Conservation (phyloP, 1,140 invertebrate genomes). For the Oedothorax gibbosus region DNA sequence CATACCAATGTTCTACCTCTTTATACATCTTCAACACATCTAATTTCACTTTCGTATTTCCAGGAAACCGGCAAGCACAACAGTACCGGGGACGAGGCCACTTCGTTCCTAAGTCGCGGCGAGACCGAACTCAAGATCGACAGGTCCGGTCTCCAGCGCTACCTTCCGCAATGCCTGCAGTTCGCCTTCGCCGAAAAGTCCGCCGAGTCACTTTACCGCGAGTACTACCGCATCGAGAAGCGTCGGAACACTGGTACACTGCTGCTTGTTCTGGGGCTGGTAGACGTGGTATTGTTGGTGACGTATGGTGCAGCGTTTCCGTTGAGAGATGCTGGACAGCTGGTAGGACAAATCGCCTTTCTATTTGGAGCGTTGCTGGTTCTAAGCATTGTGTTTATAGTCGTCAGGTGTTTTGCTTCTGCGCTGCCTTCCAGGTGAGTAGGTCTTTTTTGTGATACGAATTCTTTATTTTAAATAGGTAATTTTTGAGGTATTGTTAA, state of each 20-base stretch:
- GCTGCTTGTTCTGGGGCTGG: constrained; percentile 61
- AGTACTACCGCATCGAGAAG: constrained; percentile 66
- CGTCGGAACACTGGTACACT: constrained; percentile 62
- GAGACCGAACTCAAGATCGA: constrained; percentile 63
- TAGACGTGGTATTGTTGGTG: constrained; percentile 59
- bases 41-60: not conserved
- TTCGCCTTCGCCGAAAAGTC: constrained; percentile 65
- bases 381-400: constrained; percentile 16
- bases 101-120: constrained; percentile 51
- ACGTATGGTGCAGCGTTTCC: constrained; percentile 34
- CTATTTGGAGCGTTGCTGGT: constrained; percentile 26
- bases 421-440: constrained; percentile 34
- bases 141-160: constrained; percentile 64
- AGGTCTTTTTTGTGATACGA: too few species aligned
- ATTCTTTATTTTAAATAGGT: too few species aligned
- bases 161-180: constrained; percentile 64
- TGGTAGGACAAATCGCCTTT: constrained; percentile 27
- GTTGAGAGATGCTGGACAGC: not conserved
- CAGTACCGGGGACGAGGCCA: not conserved
- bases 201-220: constrained; percentile 64
- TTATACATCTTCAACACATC: too few species aligned
- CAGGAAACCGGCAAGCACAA: constrained; percentile 14
- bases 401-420: constrained; percentile 23
- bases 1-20: too few species aligned
- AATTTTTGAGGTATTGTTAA: too few species aligned